Percentiles rank a stretch among this genome's conserved stretches.
Evolutionary conservation across 2,888 invertebrate species (phyloP).

Genomic region (Drosophila barbarae): DNA sequence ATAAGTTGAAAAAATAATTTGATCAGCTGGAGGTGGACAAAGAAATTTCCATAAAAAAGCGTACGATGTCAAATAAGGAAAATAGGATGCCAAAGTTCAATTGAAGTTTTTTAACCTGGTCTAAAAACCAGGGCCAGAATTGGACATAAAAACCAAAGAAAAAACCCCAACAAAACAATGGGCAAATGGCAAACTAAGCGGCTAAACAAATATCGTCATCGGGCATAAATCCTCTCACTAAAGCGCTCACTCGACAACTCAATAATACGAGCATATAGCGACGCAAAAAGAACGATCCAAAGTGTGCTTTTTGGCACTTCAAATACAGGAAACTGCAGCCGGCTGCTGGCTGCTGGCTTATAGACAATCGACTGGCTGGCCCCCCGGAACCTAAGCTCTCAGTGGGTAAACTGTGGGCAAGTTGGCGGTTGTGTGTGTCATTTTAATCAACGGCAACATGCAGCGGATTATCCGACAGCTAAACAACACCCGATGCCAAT

Average conservation of each 20-base stretch:
- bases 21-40: neutral
- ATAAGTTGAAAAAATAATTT: neutral
- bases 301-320: constrained; percentile 74
- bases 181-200: constrained; percentile 64
- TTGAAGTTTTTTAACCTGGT: neutral
- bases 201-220: constrained; percentile 63
- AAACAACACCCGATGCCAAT: constrained; percentile 65
- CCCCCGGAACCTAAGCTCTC: constrained; percentile 13
- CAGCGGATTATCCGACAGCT: constrained; percentile 75
- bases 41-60: too few relatives aligned
- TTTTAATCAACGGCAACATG: constrained; percentile 69
- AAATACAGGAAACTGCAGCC: constrained; percentile 53
- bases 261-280: constrained; percentile 29
- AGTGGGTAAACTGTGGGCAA: constrained; percentile 38
- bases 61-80: neutral
- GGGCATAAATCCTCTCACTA: constrained; percentile 66
- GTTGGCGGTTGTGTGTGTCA: constrained; percentile 40
- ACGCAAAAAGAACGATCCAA: constrained; percentile 32
- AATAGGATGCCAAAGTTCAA: neutral
- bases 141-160: neutral
- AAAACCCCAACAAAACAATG: constrained; percentile 48
- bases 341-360: constrained; percentile 42
- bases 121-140: neutral
- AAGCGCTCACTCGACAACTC: constrained; percentile 62
- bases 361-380: constrained; percentile 55